These are phyloP conservation scores for Trisateles emortualis DNA, from an alignment of 2,888 invertebrate genomes.

Conservation along the genomic window DNA sequence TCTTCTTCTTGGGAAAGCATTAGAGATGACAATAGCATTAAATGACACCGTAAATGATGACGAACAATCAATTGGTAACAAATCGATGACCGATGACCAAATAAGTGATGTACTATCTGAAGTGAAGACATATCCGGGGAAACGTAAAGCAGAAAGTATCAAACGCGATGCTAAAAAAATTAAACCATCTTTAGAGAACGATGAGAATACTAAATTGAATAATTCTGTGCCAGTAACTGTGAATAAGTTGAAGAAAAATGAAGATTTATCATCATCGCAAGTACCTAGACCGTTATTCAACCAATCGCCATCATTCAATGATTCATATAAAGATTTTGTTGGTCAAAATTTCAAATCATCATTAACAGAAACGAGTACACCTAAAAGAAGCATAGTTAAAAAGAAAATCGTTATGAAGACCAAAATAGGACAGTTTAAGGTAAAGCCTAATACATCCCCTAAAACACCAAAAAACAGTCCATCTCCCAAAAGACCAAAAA, in stretches of 20 bases:
- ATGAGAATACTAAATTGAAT: constrained; percentile 17
- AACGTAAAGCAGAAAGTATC: constrained; percentile 34
- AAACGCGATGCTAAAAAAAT: constrained; percentile 24
- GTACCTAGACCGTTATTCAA: constrained; percentile 6
- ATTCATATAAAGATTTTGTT: constrained; percentile 70
- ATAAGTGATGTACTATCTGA: constrained; percentile 52
- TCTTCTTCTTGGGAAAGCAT: constrained; percentile 57
- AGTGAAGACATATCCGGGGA: constrained; percentile 30
- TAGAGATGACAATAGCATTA: constrained; percentile 64
- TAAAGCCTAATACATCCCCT: constrained; percentile 44
- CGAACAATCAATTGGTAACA: constrained; percentile 2
- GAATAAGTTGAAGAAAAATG: background rate
- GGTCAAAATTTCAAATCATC: constrained; percentile 49
- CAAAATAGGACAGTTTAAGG: constrained; percentile 64
- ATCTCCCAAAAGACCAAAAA: constrained; percentile 13
- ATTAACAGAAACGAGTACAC: constrained; percentile 4
- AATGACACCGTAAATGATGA: constrained; percentile 51
- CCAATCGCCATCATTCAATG: constrained; percentile 64
- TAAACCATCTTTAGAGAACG: constrained; percentile 5
- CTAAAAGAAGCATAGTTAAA: constrained; percentile 15
- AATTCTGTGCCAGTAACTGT: background rate
- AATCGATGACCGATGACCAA: constrained; percentile 52
- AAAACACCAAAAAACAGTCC: background rate
- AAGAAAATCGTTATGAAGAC: constrained; percentile 62
- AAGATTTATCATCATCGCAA: background rate